phyloP scores from a whole-genome alignment of 2,113 vertebrate genomes.

The Origma solitaria region DNA sequence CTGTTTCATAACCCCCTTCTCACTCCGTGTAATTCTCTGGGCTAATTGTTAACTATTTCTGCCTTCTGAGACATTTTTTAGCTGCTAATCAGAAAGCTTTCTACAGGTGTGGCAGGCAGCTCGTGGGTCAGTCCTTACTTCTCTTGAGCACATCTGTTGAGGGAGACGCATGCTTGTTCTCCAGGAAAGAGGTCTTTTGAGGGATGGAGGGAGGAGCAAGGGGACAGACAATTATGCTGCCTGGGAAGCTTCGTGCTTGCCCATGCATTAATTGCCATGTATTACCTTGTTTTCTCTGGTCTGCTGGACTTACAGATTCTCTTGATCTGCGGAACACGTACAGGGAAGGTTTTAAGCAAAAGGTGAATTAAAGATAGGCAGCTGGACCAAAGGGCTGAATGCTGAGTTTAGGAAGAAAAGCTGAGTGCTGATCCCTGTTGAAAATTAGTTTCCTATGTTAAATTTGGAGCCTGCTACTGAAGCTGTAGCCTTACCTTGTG shows the following conservation, averaged over 20 bases:
- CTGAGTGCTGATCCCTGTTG: background rate
- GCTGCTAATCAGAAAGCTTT: background rate
- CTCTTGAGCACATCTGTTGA: rapidly evolving
- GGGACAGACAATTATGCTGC: background rate
- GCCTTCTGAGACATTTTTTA: background rate
- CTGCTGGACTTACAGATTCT: background rate
- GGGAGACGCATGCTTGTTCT: rapidly evolving
- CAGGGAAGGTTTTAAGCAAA: background rate
- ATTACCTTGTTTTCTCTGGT: background rate
- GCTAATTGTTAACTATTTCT: background rate
- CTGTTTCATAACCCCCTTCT: background rate
- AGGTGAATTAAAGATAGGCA: background rate
- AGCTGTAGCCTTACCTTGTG: rapidly evolving
- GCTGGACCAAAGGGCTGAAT: background rate
- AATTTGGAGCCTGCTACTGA: background rate
- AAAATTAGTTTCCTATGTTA: background rate
- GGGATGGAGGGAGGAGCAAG: background rate
- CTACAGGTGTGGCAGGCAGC: background rate
- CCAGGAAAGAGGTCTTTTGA: background rate
- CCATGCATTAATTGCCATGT: background rate
- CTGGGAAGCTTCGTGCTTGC: background rate
- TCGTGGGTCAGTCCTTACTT: background rate
- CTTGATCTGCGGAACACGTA: rapidly evolving
- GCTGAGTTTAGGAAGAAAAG: background rate
- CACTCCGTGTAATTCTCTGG: background rate